phyloP scores from a whole-genome alignment of 2,113 vertebrate genomes.

The Pipa parva region DNA sequence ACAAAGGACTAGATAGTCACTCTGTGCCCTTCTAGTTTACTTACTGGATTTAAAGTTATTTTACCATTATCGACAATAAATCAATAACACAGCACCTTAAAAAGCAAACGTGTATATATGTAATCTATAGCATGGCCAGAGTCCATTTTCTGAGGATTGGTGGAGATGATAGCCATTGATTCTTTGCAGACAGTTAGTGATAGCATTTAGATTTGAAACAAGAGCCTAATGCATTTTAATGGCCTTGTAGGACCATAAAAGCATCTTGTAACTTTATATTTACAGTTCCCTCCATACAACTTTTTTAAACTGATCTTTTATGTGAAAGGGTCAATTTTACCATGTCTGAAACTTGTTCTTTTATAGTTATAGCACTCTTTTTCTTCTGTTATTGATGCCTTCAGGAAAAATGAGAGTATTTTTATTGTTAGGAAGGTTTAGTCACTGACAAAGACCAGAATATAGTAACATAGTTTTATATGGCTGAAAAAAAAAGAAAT shows the following conservation, averaged over 20 bases:
- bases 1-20: conserved; percentile 12
- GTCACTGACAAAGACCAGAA: neutral
- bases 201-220: neutral
- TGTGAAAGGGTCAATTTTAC: neutral
- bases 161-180: conserved; percentile 14
- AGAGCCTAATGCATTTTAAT: neutral
- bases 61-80: conserved; percentile 1
- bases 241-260: neutral
- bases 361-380: neutral
- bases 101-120: neutral
- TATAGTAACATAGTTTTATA: no score
- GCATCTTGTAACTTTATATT: neutral
- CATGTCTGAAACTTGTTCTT: neutral
- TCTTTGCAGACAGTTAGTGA: neutral
- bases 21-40: neutral
- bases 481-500: no score
- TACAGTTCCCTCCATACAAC: neutral
- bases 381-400: neutral
- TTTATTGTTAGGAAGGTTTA: neutral
- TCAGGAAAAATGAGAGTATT: neutral
- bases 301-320: neutral
- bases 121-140: neutral
- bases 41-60: neutral
- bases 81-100: conserved; percentile 3
- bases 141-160: conserved; percentile 13